phyloP scores from a whole-genome alignment of 2,888 invertebrate genomes.

The Ormyrus thymus region DNA sequence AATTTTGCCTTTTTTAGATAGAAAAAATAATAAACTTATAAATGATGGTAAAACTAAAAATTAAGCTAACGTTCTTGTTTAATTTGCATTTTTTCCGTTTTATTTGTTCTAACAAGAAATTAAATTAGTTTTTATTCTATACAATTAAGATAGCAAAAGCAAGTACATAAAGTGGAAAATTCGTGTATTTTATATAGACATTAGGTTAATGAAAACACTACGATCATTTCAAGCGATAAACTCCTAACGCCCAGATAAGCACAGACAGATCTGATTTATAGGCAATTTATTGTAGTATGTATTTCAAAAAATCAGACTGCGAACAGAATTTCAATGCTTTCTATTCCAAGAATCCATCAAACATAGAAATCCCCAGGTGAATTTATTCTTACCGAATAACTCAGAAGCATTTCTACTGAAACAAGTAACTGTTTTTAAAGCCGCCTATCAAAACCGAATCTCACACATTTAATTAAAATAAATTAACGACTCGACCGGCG shows the following conservation, averaged over 20 bases:
- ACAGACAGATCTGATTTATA: neutral
- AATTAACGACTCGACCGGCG: constrained; percentile 26
- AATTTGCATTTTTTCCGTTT: too few relatives aligned
- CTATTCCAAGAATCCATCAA: constrained; percentile 33
- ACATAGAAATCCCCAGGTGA: neutral
- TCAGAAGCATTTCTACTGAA: constrained; percentile 23
- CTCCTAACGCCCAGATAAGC: neutral
- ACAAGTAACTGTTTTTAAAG: constrained; percentile 33
- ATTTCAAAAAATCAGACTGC: neutral
- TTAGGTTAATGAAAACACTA: too few relatives aligned
- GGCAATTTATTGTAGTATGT: neutral
- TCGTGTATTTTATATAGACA: too few relatives aligned
- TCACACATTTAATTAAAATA: constrained; percentile 48
- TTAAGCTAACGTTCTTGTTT: too few relatives aligned
- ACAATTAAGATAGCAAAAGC: too few relatives aligned
- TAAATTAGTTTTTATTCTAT: too few relatives aligned
- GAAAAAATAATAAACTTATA: too few relatives aligned
- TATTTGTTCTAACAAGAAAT: too few relatives aligned
- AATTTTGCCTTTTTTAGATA: too few relatives aligned
- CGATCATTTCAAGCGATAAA: too few relatives aligned
- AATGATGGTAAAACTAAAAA: too few relatives aligned
- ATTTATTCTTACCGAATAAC: constrained; percentile 33
- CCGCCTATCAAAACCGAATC: constrained; percentile 34
- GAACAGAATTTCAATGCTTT: constrained; percentile 27
- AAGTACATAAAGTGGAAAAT: too few relatives aligned